Base-by-base conservation (phyloP, 1,140 invertebrate genomes). In the Eueides isabella region DNA sequence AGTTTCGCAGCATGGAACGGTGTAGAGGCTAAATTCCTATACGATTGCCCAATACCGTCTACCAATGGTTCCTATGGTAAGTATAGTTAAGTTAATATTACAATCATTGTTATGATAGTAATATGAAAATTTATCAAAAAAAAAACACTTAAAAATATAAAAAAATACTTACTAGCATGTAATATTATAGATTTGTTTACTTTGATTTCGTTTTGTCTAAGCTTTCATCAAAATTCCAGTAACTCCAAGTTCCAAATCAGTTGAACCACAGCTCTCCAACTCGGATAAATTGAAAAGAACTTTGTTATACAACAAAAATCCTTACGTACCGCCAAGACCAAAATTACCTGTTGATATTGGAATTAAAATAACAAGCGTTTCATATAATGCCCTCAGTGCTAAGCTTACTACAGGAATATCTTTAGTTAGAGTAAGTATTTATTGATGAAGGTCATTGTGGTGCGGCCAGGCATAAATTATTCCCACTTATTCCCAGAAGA, bases 1-100 rank as follows among this genome's bases (percentile, higher is more conserved):
- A 94, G 95, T 80, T 95, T 96, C 70, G 93, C 94, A 29, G 91
- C 94, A 1, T 95, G 95, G 95, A 91, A 85, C n/a, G 92, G 91
- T 5, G 93, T 95, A 2, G 94, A 95, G 76, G 93, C 94, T 0
- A 95, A 95, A 78, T 95, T 95, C 85, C 88, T 94, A 28, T 95
- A 94, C 74, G 94, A 95, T 70, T 96, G 95, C 81, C 93, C 93
- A 23, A 67, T 78, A 31, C 82, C 84, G 1, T 80, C 77, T 2
- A 74, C 71, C 2, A 83, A 85, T 71, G 67, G 41, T 0, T 73
- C 74, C 30, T 76, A 73, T 33, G 67, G 86, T 88, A 67, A 79
- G 79, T 84, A 63, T 23, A 29, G 69, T 38, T 38, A 16, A 38
- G 16, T 5, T 38, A 4, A 38, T 0, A 0, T 38, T 16, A 38